A percentile compares a stretch with the other conserved stretches of the same genome.
phyloP scores from a whole-genome alignment of 2,888 invertebrate genomes.

The Drosophila helvetica region DNA sequence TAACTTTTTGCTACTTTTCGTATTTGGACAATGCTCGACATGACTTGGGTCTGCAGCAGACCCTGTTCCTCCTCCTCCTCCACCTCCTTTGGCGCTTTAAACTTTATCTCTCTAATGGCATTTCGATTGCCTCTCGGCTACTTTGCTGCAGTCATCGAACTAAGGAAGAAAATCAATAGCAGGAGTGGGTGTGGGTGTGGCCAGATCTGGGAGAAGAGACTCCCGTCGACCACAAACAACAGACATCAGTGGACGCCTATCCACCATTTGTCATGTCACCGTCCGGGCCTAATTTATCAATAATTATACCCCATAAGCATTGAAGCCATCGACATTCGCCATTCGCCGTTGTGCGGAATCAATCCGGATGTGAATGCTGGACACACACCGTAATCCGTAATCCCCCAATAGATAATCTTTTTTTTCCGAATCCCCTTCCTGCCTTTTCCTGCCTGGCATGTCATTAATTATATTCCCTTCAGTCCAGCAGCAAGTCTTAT shows the following conservation, averaged over 20 bases:
- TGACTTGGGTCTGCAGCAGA: conserved; percentile 27
- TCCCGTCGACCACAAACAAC: conserved; percentile 19
- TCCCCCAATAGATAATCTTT: conserved; percentile 79
- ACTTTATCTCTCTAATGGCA: conserved; percentile 67
- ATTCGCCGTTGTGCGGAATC: conserved; percentile 58
- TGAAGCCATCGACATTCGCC: conserved; percentile 46
- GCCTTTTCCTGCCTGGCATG: conserved; percentile 49
- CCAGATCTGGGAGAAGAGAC: not conserved
- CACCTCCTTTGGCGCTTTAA: conserved; percentile 56
- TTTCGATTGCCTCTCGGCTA: conserved; percentile 63
- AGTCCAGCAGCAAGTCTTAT: conserved; percentile 28
- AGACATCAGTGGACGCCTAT: conserved; percentile 15
- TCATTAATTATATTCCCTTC: conserved; percentile 63
- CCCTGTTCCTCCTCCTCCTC: not conserved
- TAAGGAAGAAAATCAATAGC: conserved; percentile 36
- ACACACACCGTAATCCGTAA: conserved; percentile 28
- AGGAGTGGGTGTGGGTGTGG: not conserved
- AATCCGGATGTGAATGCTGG: conserved; percentile 46
- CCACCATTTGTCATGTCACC: conserved; percentile 48
- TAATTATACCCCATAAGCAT: conserved; percentile 71
- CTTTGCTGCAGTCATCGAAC: conserved; percentile 25
- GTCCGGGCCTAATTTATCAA: conserved; percentile 46
- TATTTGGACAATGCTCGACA: conserved; percentile 62
- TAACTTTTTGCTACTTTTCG: conserved; percentile 71
- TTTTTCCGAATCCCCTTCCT: conserved; percentile 52